Percentiles rank a stretch among this genome's conserved stretches.
phyloP scores from a whole-genome alignment of 2,888 invertebrate genomes.

The Trissoscelio sp. region DNA sequence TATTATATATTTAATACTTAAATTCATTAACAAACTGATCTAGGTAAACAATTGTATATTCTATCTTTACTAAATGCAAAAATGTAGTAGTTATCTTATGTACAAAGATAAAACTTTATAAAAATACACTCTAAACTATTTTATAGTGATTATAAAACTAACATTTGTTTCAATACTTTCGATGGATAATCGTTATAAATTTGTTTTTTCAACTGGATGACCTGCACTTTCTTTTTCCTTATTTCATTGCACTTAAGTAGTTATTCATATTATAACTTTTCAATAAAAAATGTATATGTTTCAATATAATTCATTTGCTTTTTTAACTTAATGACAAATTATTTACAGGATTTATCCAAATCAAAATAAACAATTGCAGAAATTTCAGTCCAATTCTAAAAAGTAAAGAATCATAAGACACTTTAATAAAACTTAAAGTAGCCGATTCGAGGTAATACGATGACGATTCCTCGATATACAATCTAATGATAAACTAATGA shows the following conservation, averaged over 20 bases:
- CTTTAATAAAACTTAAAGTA: conserved; percentile 63
- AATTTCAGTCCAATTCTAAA: background rate
- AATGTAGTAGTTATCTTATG: conserved; percentile 25
- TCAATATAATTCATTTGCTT: background rate
- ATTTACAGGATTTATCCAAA: conserved; percentile 24
- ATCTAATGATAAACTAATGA: conserved; percentile 17
- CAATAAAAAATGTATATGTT: too few species aligned
- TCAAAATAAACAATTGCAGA: conserved; percentile 1
- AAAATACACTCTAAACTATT: conserved; percentile 38
- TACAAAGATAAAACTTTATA: conserved; percentile 55
- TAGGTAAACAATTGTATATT: conserved; percentile 14
- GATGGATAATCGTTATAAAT: background rate
- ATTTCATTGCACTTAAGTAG: too few species aligned
- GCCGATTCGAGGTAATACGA: conserved; percentile 13
- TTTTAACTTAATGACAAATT: conserved; percentile 7
- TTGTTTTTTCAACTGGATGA: background rate
- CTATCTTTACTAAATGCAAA: conserved; percentile 37
- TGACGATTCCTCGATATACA: background rate
- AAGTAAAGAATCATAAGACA: conserved; percentile 18
- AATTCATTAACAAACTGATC: conserved; percentile 35
- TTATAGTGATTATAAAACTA: conserved; percentile 26
- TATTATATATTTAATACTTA: conserved; percentile 36
- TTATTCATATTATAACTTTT: too few species aligned
- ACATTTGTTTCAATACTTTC: conserved; percentile 33
- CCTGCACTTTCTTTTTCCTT: background rate